These are phyloP conservation scores for Ceratoteleas bidentatus DNA, from an alignment of 1,140 invertebrate species.

Conservation along the genomic window DNA sequence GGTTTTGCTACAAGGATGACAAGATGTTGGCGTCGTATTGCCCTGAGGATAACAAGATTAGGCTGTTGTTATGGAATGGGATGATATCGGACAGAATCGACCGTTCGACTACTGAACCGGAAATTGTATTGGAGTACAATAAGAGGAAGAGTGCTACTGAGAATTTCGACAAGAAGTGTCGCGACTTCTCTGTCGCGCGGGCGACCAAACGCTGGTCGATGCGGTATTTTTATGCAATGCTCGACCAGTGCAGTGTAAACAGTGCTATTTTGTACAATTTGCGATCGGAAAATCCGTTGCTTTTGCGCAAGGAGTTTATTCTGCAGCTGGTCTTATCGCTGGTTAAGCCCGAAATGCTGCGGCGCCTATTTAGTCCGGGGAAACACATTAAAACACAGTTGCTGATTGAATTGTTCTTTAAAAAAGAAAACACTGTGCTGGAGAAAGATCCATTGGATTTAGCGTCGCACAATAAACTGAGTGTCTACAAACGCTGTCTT, in stretches of 20 bases:
- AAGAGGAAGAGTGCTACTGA: slow-evolving; percentile 14
- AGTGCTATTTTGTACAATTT: slow-evolving; percentile 52
- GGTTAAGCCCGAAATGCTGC: not conserved
- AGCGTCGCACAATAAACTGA: not conserved
- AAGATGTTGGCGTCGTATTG: slow-evolving; percentile 12
- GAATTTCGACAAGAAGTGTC: slow-evolving; percentile 20
- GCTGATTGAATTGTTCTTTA: not conserved
- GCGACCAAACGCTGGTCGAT: slow-evolving; percentile 67
- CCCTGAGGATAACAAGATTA: slow-evolving; percentile 24
- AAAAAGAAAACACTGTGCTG: not conserved
- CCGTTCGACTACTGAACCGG: slow-evolving; percentile 2
- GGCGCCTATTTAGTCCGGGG: not conserved
- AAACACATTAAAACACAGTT: not conserved
- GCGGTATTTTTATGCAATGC: slow-evolving; percentile 55
- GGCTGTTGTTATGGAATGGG: slow-evolving; percentile 4
- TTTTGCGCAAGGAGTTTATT: not conserved
- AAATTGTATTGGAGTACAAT: slow-evolving; percentile 12
- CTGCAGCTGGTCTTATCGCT: not conserved
- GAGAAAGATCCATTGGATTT: slow-evolving; percentile 1
- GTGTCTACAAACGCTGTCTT: not conserved
- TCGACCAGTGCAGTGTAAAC: slow-evolving; percentile 62
- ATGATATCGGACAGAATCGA: not conserved
- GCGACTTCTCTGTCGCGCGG: slow-evolving; percentile 33
- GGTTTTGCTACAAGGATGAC: slow-evolving; percentile 4
- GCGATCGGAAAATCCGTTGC: not conserved